Evolutionary conservation across 2,797 vertebrate species (phyloP).

Genomic region (Pitangus sulphuratus): DNA sequence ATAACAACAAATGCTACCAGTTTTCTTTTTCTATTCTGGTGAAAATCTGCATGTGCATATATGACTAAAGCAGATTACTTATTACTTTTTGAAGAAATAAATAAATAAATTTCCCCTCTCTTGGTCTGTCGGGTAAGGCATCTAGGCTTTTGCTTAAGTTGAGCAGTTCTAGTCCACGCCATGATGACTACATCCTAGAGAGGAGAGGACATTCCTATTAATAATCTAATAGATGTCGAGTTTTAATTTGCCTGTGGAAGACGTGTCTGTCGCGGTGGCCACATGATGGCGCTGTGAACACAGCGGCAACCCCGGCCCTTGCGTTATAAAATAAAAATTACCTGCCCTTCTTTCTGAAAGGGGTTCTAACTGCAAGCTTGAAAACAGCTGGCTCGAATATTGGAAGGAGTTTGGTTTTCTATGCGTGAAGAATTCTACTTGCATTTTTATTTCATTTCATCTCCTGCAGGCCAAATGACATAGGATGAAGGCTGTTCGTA

Average conservation of each 20-base stretch:
- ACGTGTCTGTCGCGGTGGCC: constrained; percentile 70
- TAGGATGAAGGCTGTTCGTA: constrained; percentile 99
- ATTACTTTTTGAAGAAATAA: not conserved
- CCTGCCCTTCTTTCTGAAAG: constrained; percentile 78
- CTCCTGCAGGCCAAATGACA: constrained; percentile 99
- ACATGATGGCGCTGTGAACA: constrained; percentile 98
- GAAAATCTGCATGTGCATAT: not conserved
- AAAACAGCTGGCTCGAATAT: constrained; percentile 81
- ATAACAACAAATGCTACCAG: constrained; percentile 5
- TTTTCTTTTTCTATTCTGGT: constrained; percentile 16
- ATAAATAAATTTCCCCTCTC: not conserved
- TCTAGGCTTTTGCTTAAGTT: not conserved
- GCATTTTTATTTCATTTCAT: constrained; percentile 85
- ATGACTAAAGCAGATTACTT: not conserved
- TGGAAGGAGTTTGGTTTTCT: constrained; percentile 76
- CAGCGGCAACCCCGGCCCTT: constrained; percentile 81
- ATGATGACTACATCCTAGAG: constrained; percentile 56
- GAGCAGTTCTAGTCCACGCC: not conserved
- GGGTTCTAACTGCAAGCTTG: constrained; percentile 77
- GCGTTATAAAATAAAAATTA: constrained; percentile 77
- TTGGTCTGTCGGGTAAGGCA: not conserved
- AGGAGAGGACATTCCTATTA: constrained; percentile 71
- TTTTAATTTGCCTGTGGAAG: constrained; percentile 64
- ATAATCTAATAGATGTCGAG: constrained; percentile 74
- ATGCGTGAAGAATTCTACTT: constrained; percentile 80